These are phyloP conservation scores for Circaetus cinerascens DNA, from an alignment of 2,113 vertebrate genomes.

Conservation along the genomic window DNA sequence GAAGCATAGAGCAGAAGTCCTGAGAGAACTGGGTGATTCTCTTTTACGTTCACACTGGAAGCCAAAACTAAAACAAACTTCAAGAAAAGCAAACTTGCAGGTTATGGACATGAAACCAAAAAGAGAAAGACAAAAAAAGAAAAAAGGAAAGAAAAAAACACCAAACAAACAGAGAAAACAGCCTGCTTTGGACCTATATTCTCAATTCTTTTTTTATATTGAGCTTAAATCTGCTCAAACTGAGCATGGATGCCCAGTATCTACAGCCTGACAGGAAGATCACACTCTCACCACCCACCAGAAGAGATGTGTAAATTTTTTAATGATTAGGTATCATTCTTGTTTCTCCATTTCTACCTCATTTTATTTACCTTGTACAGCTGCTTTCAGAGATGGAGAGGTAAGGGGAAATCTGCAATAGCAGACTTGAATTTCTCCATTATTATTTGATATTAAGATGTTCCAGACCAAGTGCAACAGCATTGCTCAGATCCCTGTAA, in stretches of 20 bases:
- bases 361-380: neutral
- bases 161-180: neutral
- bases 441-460: neutral
- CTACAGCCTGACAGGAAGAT: neutral
- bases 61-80: neutral
- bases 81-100: neutral
- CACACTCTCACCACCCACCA: neutral
- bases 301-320: neutral
- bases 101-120: neutral
- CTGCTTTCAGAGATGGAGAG: neutral
- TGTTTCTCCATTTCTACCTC: neutral
- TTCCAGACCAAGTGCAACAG: neutral
- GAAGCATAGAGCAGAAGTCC: neutral
- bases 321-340: neutral
- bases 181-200: neutral
- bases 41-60: neutral
- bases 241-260: neutral
- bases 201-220: neutral
- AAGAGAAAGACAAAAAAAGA: accelerated
- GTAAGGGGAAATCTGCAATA: neutral
- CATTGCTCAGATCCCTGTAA: neutral
- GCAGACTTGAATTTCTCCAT: neutral
- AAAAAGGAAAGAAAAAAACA: neutral
- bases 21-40: neutral
- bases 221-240: neutral